Evolutionary conservation across 2,113 vertebrate species (phyloP).

Genomic region (Varanus salvator): DNA sequence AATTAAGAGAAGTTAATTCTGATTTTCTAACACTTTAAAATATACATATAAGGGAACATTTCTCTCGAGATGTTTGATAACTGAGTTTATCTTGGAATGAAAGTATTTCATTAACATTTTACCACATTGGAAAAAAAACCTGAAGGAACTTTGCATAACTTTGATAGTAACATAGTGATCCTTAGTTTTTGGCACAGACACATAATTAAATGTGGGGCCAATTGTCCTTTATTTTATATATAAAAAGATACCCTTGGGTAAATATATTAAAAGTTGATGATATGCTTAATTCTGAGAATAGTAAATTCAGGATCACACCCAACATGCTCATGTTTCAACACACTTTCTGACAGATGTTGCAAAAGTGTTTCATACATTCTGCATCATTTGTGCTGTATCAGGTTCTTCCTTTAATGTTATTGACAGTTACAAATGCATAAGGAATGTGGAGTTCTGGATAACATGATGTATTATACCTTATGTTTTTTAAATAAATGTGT

Average conservation of each 20-base stretch:
- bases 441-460: background rate
- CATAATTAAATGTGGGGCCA: background rate
- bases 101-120: constrained; percentile 9
- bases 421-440: constrained; percentile 8
- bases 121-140: background rate
- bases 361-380: background rate
- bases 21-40: background rate
- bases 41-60: background rate
- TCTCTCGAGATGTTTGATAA: background rate
- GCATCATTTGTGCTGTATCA: background rate
- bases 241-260: background rate
- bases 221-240: background rate
- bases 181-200: background rate
- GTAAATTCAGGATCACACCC: background rate
- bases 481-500: background rate
- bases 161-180: background rate
- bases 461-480: background rate
- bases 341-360: background rate
- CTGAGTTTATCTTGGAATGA: background rate
- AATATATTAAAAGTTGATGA: constrained; percentile 2
- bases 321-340: background rate
- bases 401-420: background rate
- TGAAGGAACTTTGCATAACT: background rate
- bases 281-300: background rate
- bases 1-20: background rate